Evolutionary conservation across 2,797 vertebrate genomes (phyloP).

Genomic region (Cuculus canorus): DNA sequence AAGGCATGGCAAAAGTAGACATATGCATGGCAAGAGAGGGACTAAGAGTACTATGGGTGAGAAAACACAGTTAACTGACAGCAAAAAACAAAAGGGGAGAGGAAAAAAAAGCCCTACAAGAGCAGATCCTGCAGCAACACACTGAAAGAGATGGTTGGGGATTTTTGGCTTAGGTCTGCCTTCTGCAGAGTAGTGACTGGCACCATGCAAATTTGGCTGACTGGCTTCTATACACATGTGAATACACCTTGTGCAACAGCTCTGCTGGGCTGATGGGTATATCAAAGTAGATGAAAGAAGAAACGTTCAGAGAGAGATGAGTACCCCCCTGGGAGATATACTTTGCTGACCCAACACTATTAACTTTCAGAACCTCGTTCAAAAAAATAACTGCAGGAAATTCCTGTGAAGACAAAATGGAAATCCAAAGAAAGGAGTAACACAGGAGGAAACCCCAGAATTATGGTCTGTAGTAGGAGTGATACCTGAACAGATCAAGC

Average conservation of each 20-base stretch:
- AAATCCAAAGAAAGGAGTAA: neutral
- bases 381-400: neutral
- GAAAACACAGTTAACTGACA: neutral
- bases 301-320: neutral
- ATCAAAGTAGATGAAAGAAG: neutral
- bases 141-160: neutral
- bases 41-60: neutral
- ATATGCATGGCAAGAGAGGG: neutral
- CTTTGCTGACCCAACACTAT: neutral
- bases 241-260: neutral
- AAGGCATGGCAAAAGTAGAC: neutral
- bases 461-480: neutral
- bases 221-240: neutral
- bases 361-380: neutral
- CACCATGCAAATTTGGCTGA: neutral
- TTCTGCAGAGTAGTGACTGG: neutral
- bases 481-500: neutral
- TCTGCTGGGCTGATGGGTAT: neutral
- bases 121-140: neutral
- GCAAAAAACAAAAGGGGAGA: neutral
- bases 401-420: neutral
- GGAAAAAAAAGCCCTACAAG: neutral
- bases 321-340: neutral
- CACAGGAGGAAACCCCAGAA: neutral
- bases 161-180: neutral